A percentile compares a stretch with the other conserved stretches of the same genome.
phyloP scores from a whole-genome alignment of 2,113 vertebrate genomes.

The Pristiophorus japonicus region DNA sequence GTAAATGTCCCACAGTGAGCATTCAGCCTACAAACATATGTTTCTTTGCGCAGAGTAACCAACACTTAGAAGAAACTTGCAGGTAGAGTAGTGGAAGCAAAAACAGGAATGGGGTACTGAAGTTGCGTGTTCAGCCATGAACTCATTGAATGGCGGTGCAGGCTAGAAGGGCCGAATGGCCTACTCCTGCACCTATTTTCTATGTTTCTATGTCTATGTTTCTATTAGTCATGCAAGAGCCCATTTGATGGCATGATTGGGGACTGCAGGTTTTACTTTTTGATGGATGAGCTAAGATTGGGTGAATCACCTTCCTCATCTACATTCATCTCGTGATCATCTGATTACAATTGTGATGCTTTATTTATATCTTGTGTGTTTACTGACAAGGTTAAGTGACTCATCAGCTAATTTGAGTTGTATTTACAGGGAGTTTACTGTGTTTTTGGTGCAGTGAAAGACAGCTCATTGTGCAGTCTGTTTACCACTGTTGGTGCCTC shows the following conservation, averaged over 20 bases:
- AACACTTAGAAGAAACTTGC: neutral
- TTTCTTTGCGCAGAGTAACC: neutral
- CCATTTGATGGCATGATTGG: neutral
- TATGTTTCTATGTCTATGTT: too few species aligned
- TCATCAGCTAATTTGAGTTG: neutral
- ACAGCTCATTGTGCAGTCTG: neutral
- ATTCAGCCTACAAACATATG: neutral
- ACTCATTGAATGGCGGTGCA: too few species aligned
- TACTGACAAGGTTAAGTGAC: neutral
- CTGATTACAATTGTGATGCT: conserved; percentile 16
- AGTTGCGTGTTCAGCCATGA: too few species aligned
- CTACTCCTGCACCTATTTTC: too few species aligned
- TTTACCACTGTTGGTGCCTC: neutral
- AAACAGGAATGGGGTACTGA: too few species aligned
- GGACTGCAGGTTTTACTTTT: neutral
- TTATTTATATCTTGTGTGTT: conserved; percentile 25
- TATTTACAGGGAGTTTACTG: neutral
- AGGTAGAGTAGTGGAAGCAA: neutral
- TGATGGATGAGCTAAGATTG: neutral
- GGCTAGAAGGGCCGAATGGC: too few species aligned
- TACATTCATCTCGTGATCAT: neutral
- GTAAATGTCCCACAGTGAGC: neutral
- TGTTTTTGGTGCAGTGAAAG: neutral
- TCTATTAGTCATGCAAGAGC: neutral
- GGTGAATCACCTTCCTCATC: neutral